Evolutionary conservation across 2,113 vertebrate genomes (phyloP), one percentile per base, ranked within the genome.

Genomic region (Ophthalmolycus amberensis): DNA sequence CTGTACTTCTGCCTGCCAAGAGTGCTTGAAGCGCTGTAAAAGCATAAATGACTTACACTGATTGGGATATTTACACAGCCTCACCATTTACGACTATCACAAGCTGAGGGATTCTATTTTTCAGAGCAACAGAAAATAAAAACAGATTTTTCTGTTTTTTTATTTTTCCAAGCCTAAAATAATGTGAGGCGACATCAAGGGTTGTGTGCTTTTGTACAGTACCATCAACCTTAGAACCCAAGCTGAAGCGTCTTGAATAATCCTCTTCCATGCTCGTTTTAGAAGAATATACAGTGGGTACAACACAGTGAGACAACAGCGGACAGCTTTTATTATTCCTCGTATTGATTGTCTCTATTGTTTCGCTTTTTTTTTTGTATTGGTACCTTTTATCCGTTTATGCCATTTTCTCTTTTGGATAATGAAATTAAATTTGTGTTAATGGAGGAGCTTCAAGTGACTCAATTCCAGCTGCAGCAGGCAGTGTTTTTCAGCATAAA

Each of bases 1-100:
- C 64, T 80, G 10, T 71, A 56, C 85, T 77, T 80, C 68, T 64
- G 27, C 40, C 71, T 18, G 40, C 72, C 40, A 44, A 66, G 71
- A 38, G 52, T 69, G 37, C 75, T 68, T 72, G 42, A 85, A 74
- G 69, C 22, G 8, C 60, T 64, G 65, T 80, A 77, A 87, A 87
- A 77, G 20, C 3, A 56, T 72, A 56, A 64, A 77, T 69, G 54
- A 71, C 76, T 83, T 76, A 60, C 22, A 6, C 27, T 56, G 22
- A 59, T 40, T 77, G 48, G 59, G 67, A 78, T 50, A 70, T 80
- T 85, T 58, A 78, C 38, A 66, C 79, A 75, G 6, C 42, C 68
- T 75, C 14, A 5, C 75, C 37, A 56, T 82, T 88, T 75, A 77
- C 63, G 46, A 27, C 69, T 29, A 67, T 77, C 20, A 59, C 25